A percentile compares a stretch with the other conserved stretches of the same genome.
Evolutionary conservation across 1,140 invertebrate genomes (phyloP).

Genomic region (Brachionus paranguensis): DNA sequence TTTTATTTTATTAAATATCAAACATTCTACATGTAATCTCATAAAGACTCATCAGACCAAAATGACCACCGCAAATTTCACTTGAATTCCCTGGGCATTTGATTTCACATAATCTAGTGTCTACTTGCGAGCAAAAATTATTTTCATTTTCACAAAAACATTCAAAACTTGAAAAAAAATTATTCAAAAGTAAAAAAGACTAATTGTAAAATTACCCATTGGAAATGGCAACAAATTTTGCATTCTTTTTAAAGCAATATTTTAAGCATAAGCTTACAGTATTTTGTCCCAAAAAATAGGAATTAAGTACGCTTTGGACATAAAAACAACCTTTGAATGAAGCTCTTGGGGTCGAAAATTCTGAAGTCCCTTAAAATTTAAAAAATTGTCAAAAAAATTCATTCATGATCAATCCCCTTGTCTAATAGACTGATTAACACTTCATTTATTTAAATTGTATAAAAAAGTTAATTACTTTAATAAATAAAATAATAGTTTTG

Average conservation of each 20-base stretch:
- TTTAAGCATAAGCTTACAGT: background rate
- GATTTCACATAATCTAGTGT: background rate
- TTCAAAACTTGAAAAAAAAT: background rate
- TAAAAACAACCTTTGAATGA: background rate
- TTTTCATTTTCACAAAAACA: background rate
- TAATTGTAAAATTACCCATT: background rate
- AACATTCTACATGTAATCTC: background rate
- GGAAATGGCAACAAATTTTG: background rate
- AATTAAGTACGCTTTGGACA: background rate
- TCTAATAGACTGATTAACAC: no score
- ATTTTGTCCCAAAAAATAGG: background rate
- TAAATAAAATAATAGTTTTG: no score
- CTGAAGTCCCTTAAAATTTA: background rate
- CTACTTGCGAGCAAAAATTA: background rate
- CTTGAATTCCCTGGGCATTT: conserved; percentile 3
- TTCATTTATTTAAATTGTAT: no score
- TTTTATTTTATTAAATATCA: background rate
- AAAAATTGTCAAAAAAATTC: no score
- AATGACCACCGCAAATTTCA: background rate
- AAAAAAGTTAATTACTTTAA: no score
- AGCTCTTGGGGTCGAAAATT: background rate
- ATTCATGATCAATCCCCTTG: no score
- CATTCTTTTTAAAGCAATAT: background rate
- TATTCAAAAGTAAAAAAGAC: background rate
- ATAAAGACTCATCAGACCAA: background rate